Base-by-base conservation (phyloP, 1,140 invertebrate species). In the Meloidogyne exigua region DNA sequence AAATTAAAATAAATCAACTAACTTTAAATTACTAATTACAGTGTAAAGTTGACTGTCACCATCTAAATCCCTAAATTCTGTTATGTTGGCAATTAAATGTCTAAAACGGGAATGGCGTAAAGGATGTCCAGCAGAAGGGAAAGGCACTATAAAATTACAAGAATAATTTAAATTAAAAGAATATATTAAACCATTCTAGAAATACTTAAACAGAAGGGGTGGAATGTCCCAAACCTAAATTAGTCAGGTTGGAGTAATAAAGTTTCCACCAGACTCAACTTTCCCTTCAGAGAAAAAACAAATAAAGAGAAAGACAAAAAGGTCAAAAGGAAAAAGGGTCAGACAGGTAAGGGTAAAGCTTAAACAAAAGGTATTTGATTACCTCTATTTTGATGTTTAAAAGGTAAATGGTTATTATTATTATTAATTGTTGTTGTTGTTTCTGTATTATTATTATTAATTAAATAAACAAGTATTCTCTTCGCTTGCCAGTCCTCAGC, bases 401-500 rank as follows among this genome's bases (percentile, higher is more conserved):
- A 62, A 1, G 21, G 10, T 64, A n/a, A n/a, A n/a, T n/a, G n/a
- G n/a, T n/a, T n/a, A n/a, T n/a, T n/a, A n/a, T n/a, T n/a, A n/a
- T n/a, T n/a, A n/a, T n/a, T n/a, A n/a, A 49, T 65, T 26, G 44
- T 49, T 57, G 36, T 32, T 23, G 15, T 15, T 12, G 44, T 72
- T 18, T n/a, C n/a, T 5, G 18, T 12, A 23, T 26, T 62, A 21
- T 49, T 39, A 13, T 21, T 21, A 15, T 44, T 62, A 18, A 57
- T 15, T 23, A 76, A 73, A 67, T 71, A 28, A 25, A 21, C 57
- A 32, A 76, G 21, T 42, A 73, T 25, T 71, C 65, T 76, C 39
- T 75, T 69, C n/a, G 69, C 75, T 15, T 74, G 21, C 62, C 68
- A 36, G 44, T 76, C 68, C 49, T 72, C 69, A n/a, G 68, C 68